phyloP scores from a whole-genome alignment of 2,888 invertebrate genomes.

The Macrosiphum euphorbiae region DNA sequence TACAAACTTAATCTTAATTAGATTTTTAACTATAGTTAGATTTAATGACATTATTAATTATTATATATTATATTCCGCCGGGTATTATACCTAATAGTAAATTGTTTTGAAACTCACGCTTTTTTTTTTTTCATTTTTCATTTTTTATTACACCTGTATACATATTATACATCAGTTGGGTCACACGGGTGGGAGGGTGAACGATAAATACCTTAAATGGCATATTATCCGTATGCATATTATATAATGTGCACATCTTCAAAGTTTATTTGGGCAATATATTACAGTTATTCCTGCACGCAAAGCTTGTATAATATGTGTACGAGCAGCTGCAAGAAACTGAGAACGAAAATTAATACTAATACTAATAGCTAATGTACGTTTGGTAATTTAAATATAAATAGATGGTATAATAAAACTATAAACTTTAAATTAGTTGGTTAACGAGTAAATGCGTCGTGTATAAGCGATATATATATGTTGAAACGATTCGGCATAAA shows the following conservation, averaged over 20 bases:
- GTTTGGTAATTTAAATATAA: slow-evolving; percentile 37
- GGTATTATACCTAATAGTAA: not conserved
- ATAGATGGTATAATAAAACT: slow-evolving; percentile 30
- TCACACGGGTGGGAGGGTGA: not conserved
- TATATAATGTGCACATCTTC: slow-evolving; percentile 27
- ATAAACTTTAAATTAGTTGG: slow-evolving; percentile 53
- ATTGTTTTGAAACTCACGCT: not conserved
- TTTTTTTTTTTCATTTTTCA: not conserved
- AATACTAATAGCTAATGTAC: slow-evolving; percentile 27
- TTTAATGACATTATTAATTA: not conserved
- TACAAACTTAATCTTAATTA: not conserved
- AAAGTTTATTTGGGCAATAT: slow-evolving; percentile 37
- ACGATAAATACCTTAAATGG: slow-evolving; percentile 32
- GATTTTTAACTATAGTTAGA: slow-evolving; percentile 9
- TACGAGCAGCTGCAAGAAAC: slow-evolving; percentile 24
- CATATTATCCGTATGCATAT: slow-evolving; percentile 25
- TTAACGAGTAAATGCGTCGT: slow-evolving; percentile 23
- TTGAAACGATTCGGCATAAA: slow-evolving; percentile 37
- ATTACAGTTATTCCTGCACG: not conserved
- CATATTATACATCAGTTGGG: too few relatives aligned
- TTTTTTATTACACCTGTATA: not conserved
- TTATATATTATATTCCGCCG: not conserved
- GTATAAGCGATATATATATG: not conserved
- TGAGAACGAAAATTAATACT: slow-evolving; percentile 41
- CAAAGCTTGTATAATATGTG: not conserved